Evolutionary conservation across 2,888 invertebrate genomes (phyloP).

Genomic region (Epinotia demarniana): DNA sequence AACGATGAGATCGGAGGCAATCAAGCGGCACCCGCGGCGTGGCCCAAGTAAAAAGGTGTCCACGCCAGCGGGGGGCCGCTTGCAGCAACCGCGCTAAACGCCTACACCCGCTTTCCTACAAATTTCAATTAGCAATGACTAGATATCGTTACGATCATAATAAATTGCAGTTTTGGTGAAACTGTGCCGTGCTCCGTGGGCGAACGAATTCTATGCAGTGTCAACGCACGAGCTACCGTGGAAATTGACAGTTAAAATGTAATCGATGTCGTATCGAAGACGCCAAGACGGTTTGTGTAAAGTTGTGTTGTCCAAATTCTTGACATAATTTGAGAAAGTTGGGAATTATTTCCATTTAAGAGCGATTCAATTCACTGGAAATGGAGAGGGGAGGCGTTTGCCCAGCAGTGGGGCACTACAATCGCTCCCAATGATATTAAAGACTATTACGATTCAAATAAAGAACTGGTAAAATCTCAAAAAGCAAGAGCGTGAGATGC

Average conservation of each 20-base stretch:
- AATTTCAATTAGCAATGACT: conserved; percentile 81
- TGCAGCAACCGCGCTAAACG: conserved; percentile 74
- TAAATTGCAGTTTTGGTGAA: conserved; percentile 45
- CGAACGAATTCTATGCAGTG: conserved; percentile 23
- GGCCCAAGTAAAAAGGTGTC: conserved; percentile 81
- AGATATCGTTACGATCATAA: conserved; percentile 68
- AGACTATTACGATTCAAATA: no score
- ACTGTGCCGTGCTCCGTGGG: conserved; percentile 26
- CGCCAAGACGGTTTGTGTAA: neutral
- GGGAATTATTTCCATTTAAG: neutral
- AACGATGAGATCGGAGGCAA: conserved; percentile 84
- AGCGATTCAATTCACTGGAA: neutral
- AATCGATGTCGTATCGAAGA: conserved; percentile 24
- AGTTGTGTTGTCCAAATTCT: neutral
- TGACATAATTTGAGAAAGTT: neutral
- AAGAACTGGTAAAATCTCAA: neutral
- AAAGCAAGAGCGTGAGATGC: conserved; percentile 56
- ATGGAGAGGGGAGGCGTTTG: no score
- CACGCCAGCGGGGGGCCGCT: conserved; percentile 72
- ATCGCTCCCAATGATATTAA: no score
- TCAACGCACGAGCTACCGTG: conserved; percentile 32
- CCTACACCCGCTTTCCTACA: conserved; percentile 74
- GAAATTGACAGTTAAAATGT: conserved; percentile 30
- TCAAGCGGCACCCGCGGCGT: conserved; percentile 82
- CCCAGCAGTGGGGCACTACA: no score